phyloP scores from a whole-genome alignment of 2,888 invertebrate genomes.

The Ptilodon capucinus region DNA sequence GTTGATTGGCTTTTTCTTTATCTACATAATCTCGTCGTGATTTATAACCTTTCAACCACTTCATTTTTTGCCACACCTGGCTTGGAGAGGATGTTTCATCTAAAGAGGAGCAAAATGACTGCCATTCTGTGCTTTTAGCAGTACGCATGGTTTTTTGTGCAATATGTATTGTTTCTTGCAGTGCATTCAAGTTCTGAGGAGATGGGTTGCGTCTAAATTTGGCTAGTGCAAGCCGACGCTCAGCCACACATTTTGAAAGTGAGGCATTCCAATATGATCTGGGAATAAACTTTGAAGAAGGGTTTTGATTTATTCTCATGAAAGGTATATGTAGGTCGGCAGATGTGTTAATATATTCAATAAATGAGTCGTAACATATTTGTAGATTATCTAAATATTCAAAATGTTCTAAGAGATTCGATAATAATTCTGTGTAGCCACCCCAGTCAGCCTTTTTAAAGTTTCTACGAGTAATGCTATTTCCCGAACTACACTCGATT shows the following conservation, averaged over 20 bases:
- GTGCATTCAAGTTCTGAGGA: not conserved
- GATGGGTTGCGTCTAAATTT: slow-evolving; percentile 11
- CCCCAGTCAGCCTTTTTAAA: slow-evolving; percentile 11
- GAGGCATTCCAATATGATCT: slow-evolving; percentile 6
- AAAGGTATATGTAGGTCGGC: slow-evolving; percentile 8
- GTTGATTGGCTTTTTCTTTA: not conserved
- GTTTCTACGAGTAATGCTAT: not conserved
- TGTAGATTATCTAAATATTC: not conserved
- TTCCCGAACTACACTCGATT: not conserved
- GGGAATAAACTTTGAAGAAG: slow-evolving; percentile 3
- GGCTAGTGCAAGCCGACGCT: slow-evolving; percentile 8
- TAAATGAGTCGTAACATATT: not conserved
- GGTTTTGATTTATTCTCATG: slow-evolving; percentile 1
- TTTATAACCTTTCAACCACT: not conserved
- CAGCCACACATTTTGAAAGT: slow-evolving; percentile 5
- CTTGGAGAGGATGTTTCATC: not conserved
- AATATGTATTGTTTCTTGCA: not conserved
- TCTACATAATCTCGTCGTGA: not conserved
- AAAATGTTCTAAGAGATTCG: not conserved
- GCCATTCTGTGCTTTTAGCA: not conserved
- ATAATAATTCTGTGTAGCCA: not conserved
- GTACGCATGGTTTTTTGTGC: not conserved
- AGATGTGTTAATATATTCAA: slow-evolving; percentile 2
- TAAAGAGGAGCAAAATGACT: not conserved
- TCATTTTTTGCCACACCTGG: slow-evolving; percentile 1